Percentiles rank a stretch among this genome's conserved stretches.
These are phyloP conservation scores for Protophormia terraenovae DNA, from an alignment of 2,888 invertebrate species.

Conservation along the genomic window DNA sequence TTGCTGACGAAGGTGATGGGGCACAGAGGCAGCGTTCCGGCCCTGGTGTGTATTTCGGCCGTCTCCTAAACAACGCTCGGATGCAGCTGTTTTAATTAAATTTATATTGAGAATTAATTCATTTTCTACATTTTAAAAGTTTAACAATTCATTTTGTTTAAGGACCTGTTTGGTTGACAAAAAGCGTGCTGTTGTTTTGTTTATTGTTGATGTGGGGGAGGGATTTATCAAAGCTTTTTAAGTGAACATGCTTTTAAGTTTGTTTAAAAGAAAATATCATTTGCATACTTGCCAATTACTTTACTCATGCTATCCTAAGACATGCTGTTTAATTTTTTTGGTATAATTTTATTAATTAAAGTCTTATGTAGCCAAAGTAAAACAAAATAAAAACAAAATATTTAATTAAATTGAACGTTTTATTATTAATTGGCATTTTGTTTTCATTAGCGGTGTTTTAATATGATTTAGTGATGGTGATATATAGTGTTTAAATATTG, in stretches of 20 bases:
- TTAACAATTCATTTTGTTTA: no score
- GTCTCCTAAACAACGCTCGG: conserved; percentile 92
- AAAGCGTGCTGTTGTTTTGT: conserved; percentile 58
- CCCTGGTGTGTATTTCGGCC: conserved; percentile 86
- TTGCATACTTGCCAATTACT: conserved; percentile 50
- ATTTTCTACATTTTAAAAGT: no score
- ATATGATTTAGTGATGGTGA: not conserved
- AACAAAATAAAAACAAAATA: not conserved
- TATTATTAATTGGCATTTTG: not conserved
- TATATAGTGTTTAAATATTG: not conserved
- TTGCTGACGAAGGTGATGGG: conserved; percentile 83
- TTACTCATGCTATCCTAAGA: conserved; percentile 52
- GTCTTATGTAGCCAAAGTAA: no score
- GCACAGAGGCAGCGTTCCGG: conserved; percentile 84
- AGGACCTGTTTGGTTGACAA: conserved; percentile 22
- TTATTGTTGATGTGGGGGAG: conserved; percentile 35
- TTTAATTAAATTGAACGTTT: not conserved
- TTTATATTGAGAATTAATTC: conserved; percentile 57
- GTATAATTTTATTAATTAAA: not conserved
- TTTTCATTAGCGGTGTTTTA: not conserved
- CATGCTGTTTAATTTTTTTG: conserved; percentile 44
- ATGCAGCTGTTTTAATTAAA: conserved; percentile 85
- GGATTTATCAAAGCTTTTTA: conserved; percentile 38
- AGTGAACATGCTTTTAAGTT: conserved; percentile 8
- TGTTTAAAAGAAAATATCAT: not conserved